Evolutionary conservation across 1,140 invertebrate species (phyloP).

Genomic region (Manduca sexta): DNA sequence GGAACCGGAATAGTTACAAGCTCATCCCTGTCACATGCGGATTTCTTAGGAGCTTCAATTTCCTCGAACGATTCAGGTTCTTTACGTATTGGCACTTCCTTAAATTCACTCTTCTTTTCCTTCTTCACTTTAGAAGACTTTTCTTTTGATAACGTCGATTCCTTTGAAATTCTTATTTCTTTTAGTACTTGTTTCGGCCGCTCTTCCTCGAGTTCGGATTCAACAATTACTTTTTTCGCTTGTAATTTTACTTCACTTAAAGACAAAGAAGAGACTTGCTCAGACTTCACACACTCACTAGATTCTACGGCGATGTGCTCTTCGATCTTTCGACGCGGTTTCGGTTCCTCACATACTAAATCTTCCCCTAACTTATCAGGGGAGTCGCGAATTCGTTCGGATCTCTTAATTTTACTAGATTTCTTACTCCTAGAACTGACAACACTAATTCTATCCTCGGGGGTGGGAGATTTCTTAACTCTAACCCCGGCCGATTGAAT

Average conservation of each 20-base stretch:
- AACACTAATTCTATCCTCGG: constrained; percentile 39
- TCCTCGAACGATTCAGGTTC: too few relatives aligned
- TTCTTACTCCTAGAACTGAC: constrained; percentile 41
- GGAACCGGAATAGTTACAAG: too few relatives aligned
- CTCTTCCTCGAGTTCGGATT: background rate
- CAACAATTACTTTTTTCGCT: background rate
- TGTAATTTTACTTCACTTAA: background rate
- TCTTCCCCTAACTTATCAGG: background rate
- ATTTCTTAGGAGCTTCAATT: too few relatives aligned
- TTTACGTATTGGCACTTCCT: background rate
- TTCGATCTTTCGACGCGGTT: constrained; percentile 4
- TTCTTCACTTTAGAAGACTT: background rate
- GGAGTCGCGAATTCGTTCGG: background rate
- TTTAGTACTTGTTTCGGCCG: background rate
- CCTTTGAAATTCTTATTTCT: background rate
- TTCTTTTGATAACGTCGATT: background rate
- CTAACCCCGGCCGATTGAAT: constrained; percentile 55
- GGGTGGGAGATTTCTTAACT: constrained; percentile 62
- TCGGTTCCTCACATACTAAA: background rate
- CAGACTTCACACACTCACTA: background rate
- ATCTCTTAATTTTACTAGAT: constrained; percentile 10
- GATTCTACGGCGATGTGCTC: background rate
- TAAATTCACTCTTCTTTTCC: constrained; percentile 3
- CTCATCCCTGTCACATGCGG: too few relatives aligned
- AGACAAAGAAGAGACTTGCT: background rate